Base-by-base conservation (phyloP, 2,797 vertebrate species). In the Apodemus agrarius region DNA sequence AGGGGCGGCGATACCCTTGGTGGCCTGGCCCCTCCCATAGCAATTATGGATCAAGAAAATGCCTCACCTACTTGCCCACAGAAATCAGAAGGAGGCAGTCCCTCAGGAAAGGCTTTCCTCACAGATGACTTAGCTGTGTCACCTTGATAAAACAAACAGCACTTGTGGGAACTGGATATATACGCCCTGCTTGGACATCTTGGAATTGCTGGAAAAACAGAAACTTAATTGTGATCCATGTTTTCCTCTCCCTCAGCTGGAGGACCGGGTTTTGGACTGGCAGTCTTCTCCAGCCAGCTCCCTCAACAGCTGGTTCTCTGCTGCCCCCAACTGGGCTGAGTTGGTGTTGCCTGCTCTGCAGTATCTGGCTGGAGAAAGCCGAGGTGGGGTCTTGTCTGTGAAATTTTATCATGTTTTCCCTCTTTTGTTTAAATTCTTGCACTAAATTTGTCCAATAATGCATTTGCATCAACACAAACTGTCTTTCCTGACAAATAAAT, bases 251-350 rank as follows among this genome's bases (percentile, higher is more conserved):
- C 92, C 69, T 91, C 97, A 99, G 99, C 97, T 99, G 79, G 99
- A 99, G 98, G 99, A 99, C 95, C 99, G 99, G 94, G 99, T 99
- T 84, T 99, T 99, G 3, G 98, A 99, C 37, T 99, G 99, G 99
- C 99, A 99, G 90, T 98, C 98, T 0, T 99, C 99, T 95, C 99
- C 99, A 37, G 99, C 99, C 89, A 99, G 99, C 74, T 99, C 99
- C 16, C 99, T 99, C 95, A 99, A 99, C 86, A 98, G 98, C 57
- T 99, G 99, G 99, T 99, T 99, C 98, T 99, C 99, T 63, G 98
- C 98, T 24, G 99, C 99, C 85, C 97, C 99, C 29, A 99, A 99
- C 98, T 99, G 99, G 99, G 99, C 99, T 1, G 99, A 99, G 95
- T 97, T 99, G 98, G 99, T 99, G 96, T 98, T 99, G 85, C 99